Conservation (phyloP, 2,888 invertebrate species). For the Melikaiella ostensackeni region DNA sequence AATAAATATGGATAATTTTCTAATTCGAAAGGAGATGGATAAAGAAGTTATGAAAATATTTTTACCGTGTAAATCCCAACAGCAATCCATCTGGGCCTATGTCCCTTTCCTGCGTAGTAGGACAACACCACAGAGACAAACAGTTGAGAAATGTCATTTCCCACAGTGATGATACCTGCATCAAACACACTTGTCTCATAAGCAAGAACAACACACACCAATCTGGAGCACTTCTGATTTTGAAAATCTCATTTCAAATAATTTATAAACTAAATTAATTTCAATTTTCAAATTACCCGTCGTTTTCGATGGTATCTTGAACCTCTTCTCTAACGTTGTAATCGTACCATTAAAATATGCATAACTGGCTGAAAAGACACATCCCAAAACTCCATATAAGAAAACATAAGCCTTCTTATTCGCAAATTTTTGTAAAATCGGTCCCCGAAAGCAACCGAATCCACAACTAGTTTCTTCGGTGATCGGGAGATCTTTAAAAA, state of each 20-base stretch:
- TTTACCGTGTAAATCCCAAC: slow-evolving; percentile 78
- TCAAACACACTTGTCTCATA: slow-evolving; percentile 27
- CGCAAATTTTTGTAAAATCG: slow-evolving; percentile 81
- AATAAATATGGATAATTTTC: no score
- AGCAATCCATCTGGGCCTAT: slow-evolving; percentile 86
- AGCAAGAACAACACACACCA: not conserved
- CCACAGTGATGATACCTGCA: slow-evolving; percentile 84
- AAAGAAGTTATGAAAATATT: slow-evolving; percentile 35
- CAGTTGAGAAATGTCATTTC: slow-evolving; percentile 86
- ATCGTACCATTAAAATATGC: slow-evolving; percentile 87
- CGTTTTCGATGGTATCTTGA: slow-evolving; percentile 85
- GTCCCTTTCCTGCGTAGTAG: slow-evolving; percentile 85
- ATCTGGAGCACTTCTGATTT: not conserved
- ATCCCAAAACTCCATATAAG: slow-evolving; percentile 84
- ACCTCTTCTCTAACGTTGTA: slow-evolving; percentile 86
- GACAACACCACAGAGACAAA: slow-evolving; percentile 83
- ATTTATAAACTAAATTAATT: not conserved
- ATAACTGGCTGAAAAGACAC: slow-evolving; percentile 84
- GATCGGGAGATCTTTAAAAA: slow-evolving; percentile 78
- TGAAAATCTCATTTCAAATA: not conserved
- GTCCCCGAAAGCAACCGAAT: slow-evolving; percentile 81
- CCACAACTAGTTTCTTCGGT: slow-evolving; percentile 84
- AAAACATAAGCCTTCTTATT: slow-evolving; percentile 81
- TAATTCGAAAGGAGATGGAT: no score
- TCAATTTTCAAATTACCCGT: slow-evolving; percentile 78